phyloP scores from a whole-genome alignment of 2,113 vertebrate genomes.

The Chloropsis hardwickii region DNA sequence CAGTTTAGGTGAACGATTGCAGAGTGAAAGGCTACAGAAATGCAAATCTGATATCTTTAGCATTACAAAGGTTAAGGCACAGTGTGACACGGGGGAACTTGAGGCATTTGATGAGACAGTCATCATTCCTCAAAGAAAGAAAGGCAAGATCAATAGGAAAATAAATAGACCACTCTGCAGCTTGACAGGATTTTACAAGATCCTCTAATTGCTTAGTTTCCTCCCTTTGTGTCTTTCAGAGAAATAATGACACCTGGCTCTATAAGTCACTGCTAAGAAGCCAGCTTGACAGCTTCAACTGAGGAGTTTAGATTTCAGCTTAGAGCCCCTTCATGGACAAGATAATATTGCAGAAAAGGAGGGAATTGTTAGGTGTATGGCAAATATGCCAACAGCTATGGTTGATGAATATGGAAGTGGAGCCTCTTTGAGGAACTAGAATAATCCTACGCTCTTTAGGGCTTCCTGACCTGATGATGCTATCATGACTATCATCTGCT shows the following conservation, averaged over 20 bases:
- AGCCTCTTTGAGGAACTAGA: background rate
- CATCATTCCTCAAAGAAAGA: constrained; percentile 9
- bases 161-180: background rate
- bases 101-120: background rate
- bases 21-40: background rate
- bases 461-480: background rate
- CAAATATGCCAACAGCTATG: background rate
- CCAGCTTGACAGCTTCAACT: background rate
- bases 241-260: background rate
- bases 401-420: background rate
- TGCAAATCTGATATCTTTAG: constrained; percentile 15
- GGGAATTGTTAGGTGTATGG: background rate
- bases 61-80: constrained; percentile 31
- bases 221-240: background rate
- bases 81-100: background rate
- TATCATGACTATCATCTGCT: background rate
- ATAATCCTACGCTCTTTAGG: background rate
- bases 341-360: background rate
- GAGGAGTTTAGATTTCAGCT: background rate
- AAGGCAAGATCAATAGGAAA: constrained; percentile 21
- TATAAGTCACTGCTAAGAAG: background rate
- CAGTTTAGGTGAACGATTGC: background rate
- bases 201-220: background rate
- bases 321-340: background rate
- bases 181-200: constrained; percentile 18